Evolutionary conservation across 2,113 vertebrate species (phyloP).

Genomic region (Coreoperca whiteheadi): DNA sequence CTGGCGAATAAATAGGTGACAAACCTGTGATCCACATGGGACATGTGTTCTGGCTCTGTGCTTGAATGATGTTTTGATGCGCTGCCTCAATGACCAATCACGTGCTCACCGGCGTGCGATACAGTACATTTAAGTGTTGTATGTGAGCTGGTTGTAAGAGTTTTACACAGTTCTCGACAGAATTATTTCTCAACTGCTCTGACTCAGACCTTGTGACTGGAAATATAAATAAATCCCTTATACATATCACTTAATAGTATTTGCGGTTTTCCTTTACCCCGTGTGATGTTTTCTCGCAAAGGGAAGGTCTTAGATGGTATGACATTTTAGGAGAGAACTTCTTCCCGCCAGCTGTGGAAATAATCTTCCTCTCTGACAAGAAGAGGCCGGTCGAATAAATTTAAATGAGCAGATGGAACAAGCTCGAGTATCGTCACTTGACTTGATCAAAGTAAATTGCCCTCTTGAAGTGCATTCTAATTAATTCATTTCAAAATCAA

Average conservation of each 20-base stretch:
- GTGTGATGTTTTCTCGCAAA: not conserved
- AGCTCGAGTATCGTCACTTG: slow-evolving; percentile 41
- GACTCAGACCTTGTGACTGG: not conserved
- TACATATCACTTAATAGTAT: too few species aligned
- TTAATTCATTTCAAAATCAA: slow-evolving; percentile 78
- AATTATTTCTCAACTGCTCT: not conserved
- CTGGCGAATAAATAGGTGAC: not conserved
- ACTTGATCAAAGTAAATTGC: slow-evolving; percentile 74
- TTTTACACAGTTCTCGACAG: not conserved
- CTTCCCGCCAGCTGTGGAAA: slow-evolving; percentile 24
- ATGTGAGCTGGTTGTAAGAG: not conserved
- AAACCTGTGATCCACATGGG: not conserved
- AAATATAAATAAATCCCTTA: not conserved
- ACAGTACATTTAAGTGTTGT: not conserved
- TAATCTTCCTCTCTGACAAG: slow-evolving; percentile 38
- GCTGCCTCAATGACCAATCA: not conserved
- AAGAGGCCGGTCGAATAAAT: slow-evolving; percentile 47
- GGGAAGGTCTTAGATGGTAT: not conserved
- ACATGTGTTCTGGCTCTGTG: not conserved
- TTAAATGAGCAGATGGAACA: slow-evolving; percentile 67
- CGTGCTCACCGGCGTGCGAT: too few species aligned
- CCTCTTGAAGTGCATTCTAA: slow-evolving; percentile 70
- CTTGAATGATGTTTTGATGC: not conserved
- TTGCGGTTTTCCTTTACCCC: not conserved
- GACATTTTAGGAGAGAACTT: not conserved